phyloP scores from a whole-genome alignment of 1,140 invertebrate genomes.

The Ephestia elutella region DNA sequence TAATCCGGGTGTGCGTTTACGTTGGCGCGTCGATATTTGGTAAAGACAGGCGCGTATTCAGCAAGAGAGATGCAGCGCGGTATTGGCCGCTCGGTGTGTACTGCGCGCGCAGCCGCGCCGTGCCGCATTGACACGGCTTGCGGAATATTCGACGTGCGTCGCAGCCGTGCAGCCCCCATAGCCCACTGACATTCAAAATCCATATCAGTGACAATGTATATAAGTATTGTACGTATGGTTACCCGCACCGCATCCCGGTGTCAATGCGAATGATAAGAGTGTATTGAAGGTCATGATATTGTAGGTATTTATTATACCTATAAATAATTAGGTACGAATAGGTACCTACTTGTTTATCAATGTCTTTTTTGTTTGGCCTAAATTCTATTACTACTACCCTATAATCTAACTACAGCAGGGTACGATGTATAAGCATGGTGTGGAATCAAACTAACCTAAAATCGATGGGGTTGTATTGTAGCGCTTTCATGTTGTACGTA shows the following conservation, averaged over 20 bases:
- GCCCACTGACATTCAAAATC: slow-evolving; percentile 1
- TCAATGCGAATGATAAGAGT: no score
- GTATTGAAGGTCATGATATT: no score
- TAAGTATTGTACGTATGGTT: background rate
- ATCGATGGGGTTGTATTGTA: no score
- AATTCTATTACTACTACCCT: no score
- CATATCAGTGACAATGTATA: background rate
- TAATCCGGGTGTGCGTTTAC: slow-evolving; percentile 38
- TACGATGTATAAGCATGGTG: no score
- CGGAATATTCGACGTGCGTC: background rate
- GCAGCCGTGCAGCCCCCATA: background rate
- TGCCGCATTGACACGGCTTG: slow-evolving; percentile 34
- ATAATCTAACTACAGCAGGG: no score
- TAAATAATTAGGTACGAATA: no score
- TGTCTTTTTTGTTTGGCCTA: no score
- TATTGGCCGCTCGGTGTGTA: slow-evolving; percentile 38
- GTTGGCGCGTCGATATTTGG: slow-evolving; percentile 35
- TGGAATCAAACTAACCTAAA: no score
- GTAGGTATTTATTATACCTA: no score
- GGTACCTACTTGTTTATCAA: no score
- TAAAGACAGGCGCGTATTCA: slow-evolving; percentile 42
- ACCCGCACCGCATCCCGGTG: background rate
- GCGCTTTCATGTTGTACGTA: no score
- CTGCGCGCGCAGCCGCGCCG: slow-evolving; percentile 47
- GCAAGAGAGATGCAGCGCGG: slow-evolving; percentile 30